Base-by-base conservation (phyloP, 2,888 invertebrate species). In the Aleiodes alternator region DNA sequence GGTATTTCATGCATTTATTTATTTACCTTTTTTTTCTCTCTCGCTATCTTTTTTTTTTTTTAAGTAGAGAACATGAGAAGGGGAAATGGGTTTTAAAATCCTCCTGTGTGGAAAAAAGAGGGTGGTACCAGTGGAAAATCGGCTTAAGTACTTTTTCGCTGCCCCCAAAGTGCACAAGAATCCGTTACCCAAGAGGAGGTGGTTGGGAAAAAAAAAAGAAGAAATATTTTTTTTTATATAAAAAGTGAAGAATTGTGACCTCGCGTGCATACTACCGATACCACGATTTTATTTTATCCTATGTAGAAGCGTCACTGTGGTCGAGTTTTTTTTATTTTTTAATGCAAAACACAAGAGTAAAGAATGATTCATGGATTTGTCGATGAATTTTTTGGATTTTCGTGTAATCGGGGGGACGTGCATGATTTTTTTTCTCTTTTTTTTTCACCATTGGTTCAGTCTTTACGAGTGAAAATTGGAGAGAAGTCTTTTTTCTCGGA, bases 61-160 rank as follows among this genome's bases (percentile, higher is more conserved):
- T 11, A 43, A 43, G 71, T 38, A 64, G 64, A 43, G 11, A 48
- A 14, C 64, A 48, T 43, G 31, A 38, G 61, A 38, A 16, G 16
- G 48, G 43, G 64, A 23, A 23, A 43, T 43, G 48, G 64, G 14
- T 14, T 38, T 64, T 64, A 64, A 64, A 59, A 14, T 64, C 64
- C 64, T 43, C 50, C 53, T 29, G 50, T 31, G 23, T 69, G 31
- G 31, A 64, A 61, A 64, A 64, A 48, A 64, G 64, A 64, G 43
- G 43, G 43, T 48, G 14, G 64, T 64, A 66, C 31, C 72, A 71
- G 31, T 31, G 61, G 61, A 59, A 84, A 86, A 85, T 86, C 85
- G 82, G 85, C 85, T 86, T 84, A 84, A 82, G 80, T 83, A 82
- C 83, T 83, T 85, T 84, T 82, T 82, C 80, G 83, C 81, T 82